These are phyloP conservation scores for Malacosoma neustria DNA, from an alignment of 2,888 invertebrate genomes.

Conservation along the genomic window DNA sequence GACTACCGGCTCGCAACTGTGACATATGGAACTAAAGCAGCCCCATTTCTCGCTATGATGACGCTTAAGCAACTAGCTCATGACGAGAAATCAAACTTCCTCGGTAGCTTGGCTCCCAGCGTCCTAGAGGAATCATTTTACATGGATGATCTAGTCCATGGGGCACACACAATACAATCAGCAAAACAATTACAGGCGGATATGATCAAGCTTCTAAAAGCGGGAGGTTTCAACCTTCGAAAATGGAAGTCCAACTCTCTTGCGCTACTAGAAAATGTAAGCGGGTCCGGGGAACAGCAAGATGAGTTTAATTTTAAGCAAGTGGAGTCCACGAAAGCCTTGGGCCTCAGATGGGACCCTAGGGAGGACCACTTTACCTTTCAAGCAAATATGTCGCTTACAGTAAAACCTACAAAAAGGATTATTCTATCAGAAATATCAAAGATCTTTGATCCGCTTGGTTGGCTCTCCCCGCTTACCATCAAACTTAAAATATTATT, in stretches of 20 bases:
- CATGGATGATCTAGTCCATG: conserved; percentile 13
- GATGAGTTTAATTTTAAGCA: conserved; percentile 10
- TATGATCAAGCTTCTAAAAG: conserved; percentile 4
- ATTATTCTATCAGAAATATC: conserved; percentile 22
- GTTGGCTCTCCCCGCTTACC: conserved; percentile 22
- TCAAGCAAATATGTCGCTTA: conserved; percentile 12
- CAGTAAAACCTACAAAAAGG: conserved; percentile 21
- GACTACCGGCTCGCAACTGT: conserved; percentile 7
- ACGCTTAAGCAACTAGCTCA: conserved; percentile 10
- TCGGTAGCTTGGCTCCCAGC: conserved; percentile 1
- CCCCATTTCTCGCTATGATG: conserved; percentile 10
- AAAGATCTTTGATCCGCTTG: conserved; percentile 23
- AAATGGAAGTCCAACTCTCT: conserved; percentile 10
- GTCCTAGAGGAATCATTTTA: conserved; percentile 8
- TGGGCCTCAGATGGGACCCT: conserved; percentile 23
- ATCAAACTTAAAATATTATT: conserved; percentile 23
- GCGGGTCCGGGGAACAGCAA: conserved; percentile 14
- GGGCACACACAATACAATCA: conserved; percentile 4
- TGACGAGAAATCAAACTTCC: conserved; percentile 8
- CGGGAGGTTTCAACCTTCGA: conserved; percentile 8
- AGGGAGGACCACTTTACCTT: conserved; percentile 17
- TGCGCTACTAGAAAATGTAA: conserved; percentile 14
- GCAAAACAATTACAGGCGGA: conserved; percentile 3
- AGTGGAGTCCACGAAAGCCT: conserved; percentile 16
- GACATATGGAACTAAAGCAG: conserved; percentile 14